phyloP scores from a whole-genome alignment of 2,888 invertebrate genomes.

The Falcaria lacertinaria region DNA sequence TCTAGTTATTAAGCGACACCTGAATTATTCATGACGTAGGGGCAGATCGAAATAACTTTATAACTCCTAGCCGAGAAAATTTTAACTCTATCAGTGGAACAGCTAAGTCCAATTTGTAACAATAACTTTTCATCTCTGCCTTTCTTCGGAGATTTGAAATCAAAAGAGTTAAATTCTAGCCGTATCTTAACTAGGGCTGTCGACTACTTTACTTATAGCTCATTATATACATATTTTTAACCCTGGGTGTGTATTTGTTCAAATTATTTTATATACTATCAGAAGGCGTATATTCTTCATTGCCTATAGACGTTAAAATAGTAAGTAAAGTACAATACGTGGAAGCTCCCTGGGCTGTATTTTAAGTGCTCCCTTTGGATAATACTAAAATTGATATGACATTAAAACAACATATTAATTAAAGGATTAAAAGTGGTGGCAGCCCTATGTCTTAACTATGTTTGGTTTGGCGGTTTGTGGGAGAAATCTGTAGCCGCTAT shows the following conservation, averaged over 20 bases:
- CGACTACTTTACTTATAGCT: too few species aligned
- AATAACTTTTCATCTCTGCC: conserved; percentile 15
- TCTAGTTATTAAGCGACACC: conserved; percentile 69
- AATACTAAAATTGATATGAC: too few species aligned
- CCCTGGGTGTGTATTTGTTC: too few species aligned
- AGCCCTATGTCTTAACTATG: conserved; percentile 26
- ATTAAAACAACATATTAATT: too few species aligned
- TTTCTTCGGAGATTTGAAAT: conserved; percentile 41
- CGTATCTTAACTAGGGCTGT: conserved; percentile 19
- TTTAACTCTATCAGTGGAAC: conserved; percentile 43
- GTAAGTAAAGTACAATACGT: too few species aligned
- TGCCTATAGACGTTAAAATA: too few species aligned
- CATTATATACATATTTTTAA: too few species aligned
- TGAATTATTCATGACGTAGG: conserved; percentile 74
- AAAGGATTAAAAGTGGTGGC: too few species aligned
- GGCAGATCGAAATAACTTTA: conserved; percentile 62
- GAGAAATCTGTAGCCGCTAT: conserved; percentile 14
- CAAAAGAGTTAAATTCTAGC: conserved; percentile 43
- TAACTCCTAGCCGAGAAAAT: conserved; percentile 34
- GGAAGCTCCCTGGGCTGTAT: too few species aligned
- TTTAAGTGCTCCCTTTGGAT: too few species aligned
- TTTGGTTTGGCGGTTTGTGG: conserved; percentile 37
- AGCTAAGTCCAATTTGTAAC: conserved; percentile 31
- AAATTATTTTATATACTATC: too few species aligned
- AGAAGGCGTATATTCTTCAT: too few species aligned